These are phyloP conservation scores for Calephelis virginiensis DNA, from an alignment of 1,140 invertebrate genomes.

Conservation along the genomic window DNA sequence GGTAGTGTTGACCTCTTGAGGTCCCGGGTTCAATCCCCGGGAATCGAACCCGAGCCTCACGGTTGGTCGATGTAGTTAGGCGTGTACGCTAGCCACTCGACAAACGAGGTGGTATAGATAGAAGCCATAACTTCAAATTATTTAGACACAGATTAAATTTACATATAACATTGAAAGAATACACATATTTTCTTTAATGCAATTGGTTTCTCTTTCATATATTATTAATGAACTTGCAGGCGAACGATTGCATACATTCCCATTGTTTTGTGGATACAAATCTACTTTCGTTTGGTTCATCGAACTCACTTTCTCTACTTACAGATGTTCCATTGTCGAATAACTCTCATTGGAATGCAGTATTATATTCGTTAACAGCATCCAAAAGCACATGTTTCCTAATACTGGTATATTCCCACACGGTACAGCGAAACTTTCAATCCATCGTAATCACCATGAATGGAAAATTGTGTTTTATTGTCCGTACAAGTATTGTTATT, in stretches of 20 bases:
- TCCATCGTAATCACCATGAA: constrained; percentile 8
- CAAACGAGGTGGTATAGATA: too few relatives aligned
- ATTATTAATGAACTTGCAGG: constrained; percentile 1
- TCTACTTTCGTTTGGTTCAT: constrained; percentile 71
- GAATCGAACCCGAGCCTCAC: too few relatives aligned
- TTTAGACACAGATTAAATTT: too few relatives aligned
- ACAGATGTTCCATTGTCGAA: constrained; percentile 57
- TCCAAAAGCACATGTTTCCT: constrained; percentile 38
- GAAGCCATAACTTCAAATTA: too few relatives aligned
- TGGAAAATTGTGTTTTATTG: constrained; percentile 13
- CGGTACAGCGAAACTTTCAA: constrained; percentile 4
- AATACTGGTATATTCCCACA: constrained; percentile 18
- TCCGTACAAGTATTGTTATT: background rate
- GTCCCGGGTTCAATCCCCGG: too few relatives aligned
- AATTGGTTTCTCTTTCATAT: background rate
- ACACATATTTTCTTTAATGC: background rate
- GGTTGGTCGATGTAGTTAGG: too few relatives aligned
- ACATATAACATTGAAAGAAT: too few relatives aligned
- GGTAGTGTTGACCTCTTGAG: too few relatives aligned
- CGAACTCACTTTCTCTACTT: constrained; percentile 73
- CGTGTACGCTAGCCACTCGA: too few relatives aligned
- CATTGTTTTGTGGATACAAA: constrained; percentile 28
- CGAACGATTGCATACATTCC: constrained; percentile 11
- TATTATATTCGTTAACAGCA: constrained; percentile 64
- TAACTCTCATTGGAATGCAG: constrained; percentile 65